A percentile compares a stretch with the other conserved stretches of the same genome.
Conservation (phyloP, 2,113 vertebrate species). For the Micromys minutus region DNA sequence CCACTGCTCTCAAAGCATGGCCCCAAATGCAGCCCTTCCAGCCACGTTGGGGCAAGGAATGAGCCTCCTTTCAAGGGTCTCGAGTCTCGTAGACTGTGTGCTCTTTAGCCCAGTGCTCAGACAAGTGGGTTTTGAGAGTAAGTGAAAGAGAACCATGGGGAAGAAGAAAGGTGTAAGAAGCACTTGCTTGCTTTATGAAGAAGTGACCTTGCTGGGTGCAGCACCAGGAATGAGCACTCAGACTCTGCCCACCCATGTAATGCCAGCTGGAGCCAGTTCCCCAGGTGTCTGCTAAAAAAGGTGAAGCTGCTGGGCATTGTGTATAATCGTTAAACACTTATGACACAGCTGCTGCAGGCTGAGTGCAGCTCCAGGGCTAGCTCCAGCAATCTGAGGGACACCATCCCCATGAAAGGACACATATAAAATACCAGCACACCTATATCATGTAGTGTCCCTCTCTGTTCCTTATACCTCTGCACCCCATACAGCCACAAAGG, state of each 20-base stretch:
- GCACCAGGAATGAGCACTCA: background rate
- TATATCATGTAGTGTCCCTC: background rate
- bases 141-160: rapidly evolving
- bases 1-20: background rate
- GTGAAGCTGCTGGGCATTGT: background rate
- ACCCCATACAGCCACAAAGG: background rate
- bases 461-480: background rate
- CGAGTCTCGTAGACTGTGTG: rapidly evolving
- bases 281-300: background rate
- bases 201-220: background rate
- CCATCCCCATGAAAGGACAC: background rate
- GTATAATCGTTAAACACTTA: background rate
- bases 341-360: background rate
- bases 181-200: background rate
- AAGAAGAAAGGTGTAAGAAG: background rate
- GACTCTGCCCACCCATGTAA: background rate
- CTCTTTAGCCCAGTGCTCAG: background rate
- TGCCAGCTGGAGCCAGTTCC: background rate
- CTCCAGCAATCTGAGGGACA: background rate
- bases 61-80: background rate
- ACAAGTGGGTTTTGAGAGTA: background rate
- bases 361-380: background rate
- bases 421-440: too few species aligned
- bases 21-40: background rate
- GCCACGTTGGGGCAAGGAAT: too few species aligned